Evolutionary conservation across 1,140 invertebrate species (phyloP), one percentile per base, ranked within the genome.

Genomic region (Papilio glaucus): DNA sequence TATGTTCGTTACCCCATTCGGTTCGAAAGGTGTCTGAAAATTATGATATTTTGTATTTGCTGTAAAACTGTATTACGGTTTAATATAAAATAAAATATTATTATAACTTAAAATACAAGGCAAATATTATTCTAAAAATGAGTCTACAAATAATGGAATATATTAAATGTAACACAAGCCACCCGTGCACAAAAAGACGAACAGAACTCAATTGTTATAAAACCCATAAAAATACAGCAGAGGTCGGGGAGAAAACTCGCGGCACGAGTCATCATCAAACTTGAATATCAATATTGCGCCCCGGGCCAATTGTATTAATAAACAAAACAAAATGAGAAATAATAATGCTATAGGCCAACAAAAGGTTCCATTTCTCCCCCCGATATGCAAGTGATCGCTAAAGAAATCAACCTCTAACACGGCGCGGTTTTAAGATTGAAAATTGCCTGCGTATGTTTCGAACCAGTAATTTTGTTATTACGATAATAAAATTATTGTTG

Each of bases 241-340:
- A 81, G 77, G 81, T 74, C 74, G 80, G 76, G 81, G 81, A 90
- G 87, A 85, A 89, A 87, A 90, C 82, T 83, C 85, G 79, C 78
- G 79, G 81, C 80, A 77, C 88, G 84, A 90, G 87, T 91, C 86
- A 93, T 93, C 90, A 91, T 91, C 91, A 91, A 88, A 91, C 91
- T 91, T 91, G 91, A 93, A 93, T 93, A 93, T 93, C 89, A 93
- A 93, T 93, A 91, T 93, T 93, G 88, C 91, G 91, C 91, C 91
- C 85, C 86, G 79, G 86, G 91, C 91, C 88, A 93, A 93, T 93
- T 91, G 89, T 91, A 91, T 93, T 93, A 93, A 93, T 91, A 93
- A 93, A 93, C 91, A 93, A 93, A 93, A 93, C 89, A 93, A 93
- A 93, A 93, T 93, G 89, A 90, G 86, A 93, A 91, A 93, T 93